Base-by-base conservation (phyloP, 2,888 invertebrate species). In the Cataglyphis albicans region DNA sequence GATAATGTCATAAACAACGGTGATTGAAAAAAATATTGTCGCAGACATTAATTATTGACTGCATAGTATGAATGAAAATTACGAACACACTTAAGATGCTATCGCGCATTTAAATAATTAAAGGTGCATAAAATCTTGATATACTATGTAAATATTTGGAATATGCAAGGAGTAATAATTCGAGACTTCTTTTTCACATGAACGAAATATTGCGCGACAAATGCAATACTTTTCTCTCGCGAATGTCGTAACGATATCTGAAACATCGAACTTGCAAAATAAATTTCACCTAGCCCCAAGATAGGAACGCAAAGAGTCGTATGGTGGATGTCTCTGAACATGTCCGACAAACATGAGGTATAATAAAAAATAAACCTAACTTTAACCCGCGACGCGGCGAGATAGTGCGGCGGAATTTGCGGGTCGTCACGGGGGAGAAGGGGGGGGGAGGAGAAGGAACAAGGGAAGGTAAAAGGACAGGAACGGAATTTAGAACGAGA, bases 401-500 rank as follows among this genome's bases (percentile, higher is more conserved):
- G 57, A 59, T 70, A 44, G 80, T 48, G 32, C 41, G 67, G 21
- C 21, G 18, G 68, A 35, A 78, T 68, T n/a, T 9, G 65, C 6
- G 52, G 55, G 29, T 48, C 52, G 57, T 48, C 52, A 52, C 12
- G 52, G 15, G 73, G 73, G 76, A 0, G 21, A 0, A 0, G 21
- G 21, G 73, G 76, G 44, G 15, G 70, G 73, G 75, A 44, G 15
- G 73, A 70, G 76, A 70, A 21, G 78, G 35, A 35, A 35, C 35
- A 63, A 83, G 55, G 85, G 82, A 44, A 55, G 80, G 64, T 67
- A 83, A n/a, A 52, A 85, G 83, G 83, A 65, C 44, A 75, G 83
- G 21, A 44, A 35, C 57, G 86, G 89, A 91, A 78, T 84, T 87
- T 78, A 76, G 61, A 84, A 78, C 72, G 80, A 84, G 82, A 84